A percentile compares a stretch with the other conserved stretches of the same genome.
phyloP scores from a whole-genome alignment of 1,140 invertebrate species.

The Ladona fulva region DNA sequence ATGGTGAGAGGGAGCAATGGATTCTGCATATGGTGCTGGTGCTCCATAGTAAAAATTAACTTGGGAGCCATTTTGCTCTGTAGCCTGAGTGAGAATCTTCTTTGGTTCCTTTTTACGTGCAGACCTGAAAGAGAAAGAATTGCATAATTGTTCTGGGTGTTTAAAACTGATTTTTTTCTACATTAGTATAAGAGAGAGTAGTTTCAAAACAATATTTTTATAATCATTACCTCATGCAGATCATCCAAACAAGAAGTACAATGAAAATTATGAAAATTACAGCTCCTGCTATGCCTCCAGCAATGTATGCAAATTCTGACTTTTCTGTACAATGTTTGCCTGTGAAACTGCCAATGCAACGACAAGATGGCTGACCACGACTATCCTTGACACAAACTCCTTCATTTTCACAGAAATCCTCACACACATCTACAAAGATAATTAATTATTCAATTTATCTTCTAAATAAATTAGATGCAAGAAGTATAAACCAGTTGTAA shows the following conservation, averaged over 20 bases:
- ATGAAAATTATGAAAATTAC: slow-evolving; percentile 87
- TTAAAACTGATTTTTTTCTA: neutral
- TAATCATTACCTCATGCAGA: slow-evolving; percentile 67
- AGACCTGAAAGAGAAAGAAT: slow-evolving; percentile 43
- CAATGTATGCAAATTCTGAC: slow-evolving; percentile 89
- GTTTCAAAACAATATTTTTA: neutral
- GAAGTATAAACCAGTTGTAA: neutral
- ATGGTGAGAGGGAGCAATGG: slow-evolving; percentile 88
- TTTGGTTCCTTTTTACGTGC: slow-evolving; percentile 76
- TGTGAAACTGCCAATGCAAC: slow-evolving; percentile 84
- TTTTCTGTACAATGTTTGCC: slow-evolving; percentile 84
- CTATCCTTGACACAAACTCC: slow-evolving; percentile 82
- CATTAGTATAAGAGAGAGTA: neutral
- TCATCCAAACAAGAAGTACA: slow-evolving; percentile 92
- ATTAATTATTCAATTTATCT: slow-evolving; percentile 13
- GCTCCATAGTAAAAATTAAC: slow-evolving; percentile 95
- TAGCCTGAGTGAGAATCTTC: slow-evolving; percentile 74
- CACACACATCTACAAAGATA: slow-evolving; percentile 64
- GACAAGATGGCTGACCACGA: slow-evolving; percentile 71
- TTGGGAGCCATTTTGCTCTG: slow-evolving; percentile 81
- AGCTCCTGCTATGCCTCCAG: slow-evolving; percentile 81
- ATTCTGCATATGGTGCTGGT: slow-evolving; percentile 84
- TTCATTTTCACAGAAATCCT: slow-evolving; percentile 82
- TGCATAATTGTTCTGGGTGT: neutral
- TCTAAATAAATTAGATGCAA: slow-evolving; percentile 13